Base-by-base conservation (phyloP, 2,797 vertebrate genomes). In the Botia kubotai region DNA sequence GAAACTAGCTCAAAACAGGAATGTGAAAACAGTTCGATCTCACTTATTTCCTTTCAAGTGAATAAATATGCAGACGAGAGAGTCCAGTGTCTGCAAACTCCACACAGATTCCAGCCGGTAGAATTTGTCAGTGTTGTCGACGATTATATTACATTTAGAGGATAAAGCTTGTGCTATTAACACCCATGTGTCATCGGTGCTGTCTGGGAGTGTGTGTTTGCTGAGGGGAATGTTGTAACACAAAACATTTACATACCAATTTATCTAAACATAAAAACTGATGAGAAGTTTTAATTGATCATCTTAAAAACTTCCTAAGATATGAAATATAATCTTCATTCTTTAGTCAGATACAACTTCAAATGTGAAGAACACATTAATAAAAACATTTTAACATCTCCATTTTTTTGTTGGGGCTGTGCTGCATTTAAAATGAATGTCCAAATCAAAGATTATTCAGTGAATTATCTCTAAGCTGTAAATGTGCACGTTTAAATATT, bases 401-500 rank as follows among this genome's bases (percentile, higher is more conserved):
- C 23, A 26, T 26, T 26, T 26, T 26, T 26, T 26, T 26, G 23
- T 26, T 26, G 23, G 23, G 33, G 33, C 43, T 60, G 21, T 48
- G 63, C 33, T 67, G 53, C 50, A 55, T 19, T 33, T 26, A 36
- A 23, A 23, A 6, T 60, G 52, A 39, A 6, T 33, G 33, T 33
- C 3, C 12, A 62, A 10, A 60, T 46, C 21, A 89, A 82, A 87
- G 86, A 91, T 90, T 89, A 90, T 87, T 88, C 79, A 88, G 73
- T 4, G 86, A 88, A 87, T 88, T 87, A 82, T 88, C 85, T 66
- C 79, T 89, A 87, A 90, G 86, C 82, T 89, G 89, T 86, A 89
- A 90, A 88, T 89, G 63, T 79, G 86, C 87, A 84, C 81, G 82
- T 85, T 90, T 90, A 89, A 90, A 92, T 84, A 89, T 91, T 87